These are phyloP conservation scores for Ibycter americanus DNA, from an alignment of 2,797 vertebrate species.

Conservation along the genomic window DNA sequence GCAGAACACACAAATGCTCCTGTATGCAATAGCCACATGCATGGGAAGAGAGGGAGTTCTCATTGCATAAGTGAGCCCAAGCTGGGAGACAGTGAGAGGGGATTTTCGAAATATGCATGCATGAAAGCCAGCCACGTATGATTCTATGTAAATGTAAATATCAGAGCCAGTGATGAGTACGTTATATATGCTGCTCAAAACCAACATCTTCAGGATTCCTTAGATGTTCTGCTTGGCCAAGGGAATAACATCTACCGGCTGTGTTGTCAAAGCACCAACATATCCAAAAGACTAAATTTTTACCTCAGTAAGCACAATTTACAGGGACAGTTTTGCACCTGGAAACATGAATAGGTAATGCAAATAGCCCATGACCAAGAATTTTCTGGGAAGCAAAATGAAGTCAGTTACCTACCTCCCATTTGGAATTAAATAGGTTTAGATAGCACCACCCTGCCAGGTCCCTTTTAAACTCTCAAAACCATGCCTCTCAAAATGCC, in stretches of 20 bases:
- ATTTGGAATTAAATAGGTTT: not conserved
- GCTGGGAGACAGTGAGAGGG: rapidly evolving
- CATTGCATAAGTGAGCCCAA: not conserved
- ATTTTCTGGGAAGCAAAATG: not conserved
- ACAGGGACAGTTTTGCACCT: not conserved
- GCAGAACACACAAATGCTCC: conserved; percentile 7
- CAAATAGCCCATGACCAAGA: not conserved
- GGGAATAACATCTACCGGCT: not conserved
- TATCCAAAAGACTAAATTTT: not conserved
- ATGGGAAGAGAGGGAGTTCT: not conserved
- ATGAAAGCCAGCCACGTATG: not conserved
- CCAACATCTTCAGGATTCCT: not conserved
- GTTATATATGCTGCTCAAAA: not conserved
- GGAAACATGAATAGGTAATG: not conserved
- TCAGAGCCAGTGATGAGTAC: not conserved
- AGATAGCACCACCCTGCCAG: not conserved
- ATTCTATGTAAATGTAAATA: not conserved
- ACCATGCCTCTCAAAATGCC: not conserved
- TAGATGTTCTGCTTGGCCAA: not conserved
- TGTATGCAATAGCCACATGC: not conserved
- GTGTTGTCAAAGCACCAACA: not conserved
- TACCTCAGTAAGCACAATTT: not conserved
- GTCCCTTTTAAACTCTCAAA: not conserved
- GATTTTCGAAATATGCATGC: not conserved
- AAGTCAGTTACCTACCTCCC: not conserved